These are phyloP conservation scores for Thaleichthys pacificus DNA, from an alignment of 2,797 vertebrate genomes.

Conservation along the genomic window DNA sequence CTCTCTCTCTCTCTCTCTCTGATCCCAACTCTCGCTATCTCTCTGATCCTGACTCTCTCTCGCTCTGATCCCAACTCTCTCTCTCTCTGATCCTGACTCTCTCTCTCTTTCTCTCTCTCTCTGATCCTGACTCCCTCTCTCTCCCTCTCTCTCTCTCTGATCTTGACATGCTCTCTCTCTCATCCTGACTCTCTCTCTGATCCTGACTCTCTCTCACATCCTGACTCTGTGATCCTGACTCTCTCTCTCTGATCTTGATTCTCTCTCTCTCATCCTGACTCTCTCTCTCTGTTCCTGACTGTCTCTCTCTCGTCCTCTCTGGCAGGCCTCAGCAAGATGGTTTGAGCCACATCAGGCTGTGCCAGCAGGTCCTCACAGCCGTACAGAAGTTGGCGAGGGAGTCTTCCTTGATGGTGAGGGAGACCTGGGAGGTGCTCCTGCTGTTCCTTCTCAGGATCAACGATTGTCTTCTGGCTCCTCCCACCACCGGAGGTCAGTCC, in stretches of 20 bases:
- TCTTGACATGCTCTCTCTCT: too few relatives aligned
- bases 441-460: slow-evolving; percentile 94
- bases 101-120: not conserved
- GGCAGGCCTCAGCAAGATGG: slow-evolving; percentile 82
- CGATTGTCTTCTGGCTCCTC: slow-evolving; percentile 90
- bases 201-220: not conserved
- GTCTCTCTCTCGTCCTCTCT: slow-evolving; percentile 5
- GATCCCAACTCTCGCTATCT: not conserved
- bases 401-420: slow-evolving; percentile 86
- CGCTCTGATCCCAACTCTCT: not conserved
- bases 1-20: too few relatives aligned
- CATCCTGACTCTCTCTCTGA: not conserved
- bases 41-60: not conserved
- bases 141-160: not conserved
- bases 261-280: not conserved
- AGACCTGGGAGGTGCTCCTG: slow-evolving; percentile 96
- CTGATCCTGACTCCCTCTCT: not conserved
- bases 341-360: slow-evolving; percentile 89
- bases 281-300: not conserved
- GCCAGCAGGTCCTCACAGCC: slow-evolving; percentile 91
- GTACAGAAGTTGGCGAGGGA: slow-evolving; percentile 95
- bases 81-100: not conserved
- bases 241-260: not conserved
- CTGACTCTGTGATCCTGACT: not conserved
- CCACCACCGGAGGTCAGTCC: slow-evolving; percentile 86